These are phyloP conservation scores for Eunapius fragilis DNA, from an alignment of 37 sponge, comb jelly and placozoan genomes.

Conservation along the genomic window DNA sequence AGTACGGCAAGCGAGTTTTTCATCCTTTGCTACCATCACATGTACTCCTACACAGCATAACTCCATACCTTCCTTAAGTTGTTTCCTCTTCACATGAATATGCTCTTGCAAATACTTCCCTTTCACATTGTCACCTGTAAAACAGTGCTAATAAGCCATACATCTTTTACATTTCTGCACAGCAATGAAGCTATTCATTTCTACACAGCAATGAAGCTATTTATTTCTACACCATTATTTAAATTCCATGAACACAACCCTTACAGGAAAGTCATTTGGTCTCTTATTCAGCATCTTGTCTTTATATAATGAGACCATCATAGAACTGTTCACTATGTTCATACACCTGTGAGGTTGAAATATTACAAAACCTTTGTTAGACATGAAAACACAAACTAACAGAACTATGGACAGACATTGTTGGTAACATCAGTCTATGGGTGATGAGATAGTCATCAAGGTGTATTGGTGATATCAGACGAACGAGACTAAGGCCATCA, in stretches of 20 bases:
- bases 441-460: slow-evolving; percentile 50
- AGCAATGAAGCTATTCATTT: too few relatives aligned
- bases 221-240: too few relatives aligned
- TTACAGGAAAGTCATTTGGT: too few relatives aligned
- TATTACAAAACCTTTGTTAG: not conserved
- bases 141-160: too few relatives aligned
- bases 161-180: too few relatives aligned
- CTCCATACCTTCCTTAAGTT: not conserved
- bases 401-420: not conserved
- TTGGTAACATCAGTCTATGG: slow-evolving; percentile 67
- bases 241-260: too few relatives aligned
- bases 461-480: slow-evolving; percentile 27
- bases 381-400: not conserved
- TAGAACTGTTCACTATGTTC: not conserved
- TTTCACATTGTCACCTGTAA: too few relatives aligned
- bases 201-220: too few relatives aligned
- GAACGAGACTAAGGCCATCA: slow-evolving; percentile 16
- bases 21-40: not conserved
- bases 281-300: too few relatives aligned
- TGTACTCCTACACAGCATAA: not conserved
- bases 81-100: not conserved
- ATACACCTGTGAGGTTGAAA: not conserved
- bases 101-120: too few relatives aligned
- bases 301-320: too few relatives aligned
- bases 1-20: not conserved